Conservation (phyloP, 2,113 vertebrate species). For the Cheilinus undulatus region DNA sequence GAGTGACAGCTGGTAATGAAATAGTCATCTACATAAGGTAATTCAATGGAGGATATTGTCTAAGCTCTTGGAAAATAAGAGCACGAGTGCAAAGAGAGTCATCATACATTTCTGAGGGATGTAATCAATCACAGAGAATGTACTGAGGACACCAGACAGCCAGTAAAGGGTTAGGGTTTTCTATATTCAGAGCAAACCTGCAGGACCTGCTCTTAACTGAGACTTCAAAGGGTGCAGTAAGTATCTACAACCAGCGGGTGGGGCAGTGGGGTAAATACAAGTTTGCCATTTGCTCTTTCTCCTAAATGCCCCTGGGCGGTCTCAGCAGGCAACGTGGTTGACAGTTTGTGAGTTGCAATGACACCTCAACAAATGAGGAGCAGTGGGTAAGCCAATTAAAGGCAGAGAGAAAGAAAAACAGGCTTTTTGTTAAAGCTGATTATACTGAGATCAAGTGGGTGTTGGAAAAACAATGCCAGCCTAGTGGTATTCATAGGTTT, state of each 20-base stretch:
- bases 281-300: constrained; percentile 30
- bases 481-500: constrained; percentile 6
- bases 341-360: constrained; percentile 16
- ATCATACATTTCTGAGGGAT: no score
- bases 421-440: constrained; percentile 2
- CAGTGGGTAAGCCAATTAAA: neutral
- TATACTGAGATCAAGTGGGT: constrained; percentile 8
- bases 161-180: no score
- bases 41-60: no score
- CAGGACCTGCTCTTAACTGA: no score
- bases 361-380: constrained; percentile 12
- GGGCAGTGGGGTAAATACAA: constrained; percentile 28
- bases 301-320: neutral
- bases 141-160: no score
- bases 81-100: no score
- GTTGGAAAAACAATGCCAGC: neutral
- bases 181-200: no score
- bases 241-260: constrained; percentile 38
- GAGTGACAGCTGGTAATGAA: no score
- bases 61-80: no score
- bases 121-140: no score
- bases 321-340: neutral
- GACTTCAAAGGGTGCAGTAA: constrained; percentile 31
- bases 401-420: neutral
- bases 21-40: no score